Evolutionary conservation across 2,113 vertebrate genomes (phyloP), one percentile per base, ranked within the genome.

Genomic region (Takifugu bimaculatus): DNA sequence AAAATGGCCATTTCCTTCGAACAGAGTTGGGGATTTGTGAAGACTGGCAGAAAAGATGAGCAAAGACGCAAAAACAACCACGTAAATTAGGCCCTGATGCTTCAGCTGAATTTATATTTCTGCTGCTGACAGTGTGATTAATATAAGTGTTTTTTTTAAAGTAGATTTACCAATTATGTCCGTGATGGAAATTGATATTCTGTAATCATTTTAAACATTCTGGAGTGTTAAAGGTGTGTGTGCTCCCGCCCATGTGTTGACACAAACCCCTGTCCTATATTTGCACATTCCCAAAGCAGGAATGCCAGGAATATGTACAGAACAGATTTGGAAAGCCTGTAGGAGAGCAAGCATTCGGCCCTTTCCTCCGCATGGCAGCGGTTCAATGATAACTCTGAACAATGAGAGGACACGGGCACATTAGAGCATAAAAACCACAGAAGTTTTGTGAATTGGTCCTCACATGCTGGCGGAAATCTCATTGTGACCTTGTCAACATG

Each of bases 231-330:
- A 69, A 73, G 58, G 80, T 73, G 3, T 39, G 7, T 7, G 35
- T 78, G 70, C 66, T 62, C 61, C 70, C 79, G 50, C 67, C 63
- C 62, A 50, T 77, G 60, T 82, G 80, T 85, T 90, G 87, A 79
- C 84, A 72, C 77, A 66, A 75, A 78, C 70, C 63, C 60, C 74
- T 61, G 56, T 74, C 59, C 75, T 65, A 27, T 90, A 74, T 90
- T 89, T 89, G 58, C 83, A 77, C 70, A 79, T 81, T 75, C 80
- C 84, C 77, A 77, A 83, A 80, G 86, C 81, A 80, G 80, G 80
- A 83, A 79, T 87, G 72, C 71, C 72, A 49, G 80, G 78, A 79
- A 68, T 90, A 90, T 91, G 86, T 88, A 88, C 90, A 78, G 65
- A 86, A 86, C 82, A 86, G 89, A 87, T 91, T 91, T 89, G 80